Evolutionary conservation across 2,797 vertebrate species (phyloP), one percentile per base, ranked within the genome.

Genomic region (Harpagifer antarcticus): DNA sequence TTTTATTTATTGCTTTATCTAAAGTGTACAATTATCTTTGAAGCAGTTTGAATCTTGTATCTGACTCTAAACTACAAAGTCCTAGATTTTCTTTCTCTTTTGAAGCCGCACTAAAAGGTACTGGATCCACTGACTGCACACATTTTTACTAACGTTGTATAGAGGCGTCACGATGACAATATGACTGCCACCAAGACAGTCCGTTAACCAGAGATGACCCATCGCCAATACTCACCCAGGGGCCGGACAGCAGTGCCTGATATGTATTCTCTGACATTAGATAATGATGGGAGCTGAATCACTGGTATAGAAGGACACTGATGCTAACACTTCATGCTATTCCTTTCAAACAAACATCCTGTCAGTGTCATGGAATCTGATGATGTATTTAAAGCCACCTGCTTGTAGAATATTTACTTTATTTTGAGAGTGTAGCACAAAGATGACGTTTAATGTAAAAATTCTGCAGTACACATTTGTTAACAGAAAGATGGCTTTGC

Each of bases 181-280:
- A 40, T 0, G 11, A 62, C 62, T 59, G 52, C 27, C 63, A 79
- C 57, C 40, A 17, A 64, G 49, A 75, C 54, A 65, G 81, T 54
- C 72, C 59, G 42, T 74, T 66, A 62, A 54, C 52, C 79, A 86
- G 80, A 55, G 33, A 76, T 84, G 72, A 81, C 47, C 74, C 68
- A 55, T 50, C 65, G 40, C 59, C 43, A 60, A 64, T 23, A n/a
- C 54, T 19, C 48, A 49, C n/a, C n/a, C 55, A 13, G 69, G 53
- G 72, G 50, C 42, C n/a, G 15, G 67, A 50, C 49, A 68, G n/a
- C 50, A 45, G 23, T 43, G 56, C 50, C 57, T 48, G 58, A 56
- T 49, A 62, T 72, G 73, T 48, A 59, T 59, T 44, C 19, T 52
- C 59, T 65, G 74, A 40, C 19, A 50, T 57, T 44, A 11, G 45